phyloP scores from a whole-genome alignment of 2,113 vertebrate species.

The Anser cygnoides region DNA sequence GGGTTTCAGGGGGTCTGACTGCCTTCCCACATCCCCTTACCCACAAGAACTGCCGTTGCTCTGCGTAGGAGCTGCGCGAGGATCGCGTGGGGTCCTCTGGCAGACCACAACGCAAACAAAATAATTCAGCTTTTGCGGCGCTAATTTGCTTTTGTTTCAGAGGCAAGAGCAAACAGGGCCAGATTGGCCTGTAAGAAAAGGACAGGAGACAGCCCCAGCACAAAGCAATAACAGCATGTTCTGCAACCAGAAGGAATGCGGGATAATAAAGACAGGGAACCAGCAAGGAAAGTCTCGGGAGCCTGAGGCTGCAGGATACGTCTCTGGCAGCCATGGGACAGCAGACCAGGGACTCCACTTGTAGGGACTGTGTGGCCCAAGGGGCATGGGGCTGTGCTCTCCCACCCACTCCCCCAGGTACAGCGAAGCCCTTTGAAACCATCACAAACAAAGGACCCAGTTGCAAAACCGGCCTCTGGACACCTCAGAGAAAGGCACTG shows the following conservation, averaged over 20 bases:
- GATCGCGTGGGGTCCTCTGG: background rate
- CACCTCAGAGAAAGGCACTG: background rate
- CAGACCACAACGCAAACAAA: constrained; percentile 9
- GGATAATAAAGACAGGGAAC: constrained; percentile 57
- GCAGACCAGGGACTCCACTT: constrained; percentile 7
- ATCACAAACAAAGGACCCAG: background rate
- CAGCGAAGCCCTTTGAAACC: background rate
- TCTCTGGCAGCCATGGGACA: constrained; percentile 57
- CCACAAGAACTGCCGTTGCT: background rate
- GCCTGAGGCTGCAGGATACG: background rate
- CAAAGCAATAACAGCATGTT: constrained; percentile 57
- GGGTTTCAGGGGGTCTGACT: background rate
- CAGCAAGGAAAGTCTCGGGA: constrained; percentile 44
- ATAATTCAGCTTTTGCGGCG: background rate
- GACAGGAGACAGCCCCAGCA: constrained; percentile 47
- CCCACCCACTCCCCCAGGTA: background rate
- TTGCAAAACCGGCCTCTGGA: constrained; percentile 14
- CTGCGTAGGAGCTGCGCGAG: background rate
- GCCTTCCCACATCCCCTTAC: background rate
- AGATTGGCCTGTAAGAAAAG: constrained; percentile 6
- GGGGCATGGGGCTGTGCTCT: background rate
- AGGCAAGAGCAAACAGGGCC: constrained; percentile 31
- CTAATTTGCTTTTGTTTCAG: constrained; percentile 49
- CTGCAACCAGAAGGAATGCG: constrained; percentile 64
- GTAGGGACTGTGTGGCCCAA: background rate